Evolutionary conservation across 1,140 invertebrate species (phyloP).

Genomic region (Potamilus streckersoni): DNA sequence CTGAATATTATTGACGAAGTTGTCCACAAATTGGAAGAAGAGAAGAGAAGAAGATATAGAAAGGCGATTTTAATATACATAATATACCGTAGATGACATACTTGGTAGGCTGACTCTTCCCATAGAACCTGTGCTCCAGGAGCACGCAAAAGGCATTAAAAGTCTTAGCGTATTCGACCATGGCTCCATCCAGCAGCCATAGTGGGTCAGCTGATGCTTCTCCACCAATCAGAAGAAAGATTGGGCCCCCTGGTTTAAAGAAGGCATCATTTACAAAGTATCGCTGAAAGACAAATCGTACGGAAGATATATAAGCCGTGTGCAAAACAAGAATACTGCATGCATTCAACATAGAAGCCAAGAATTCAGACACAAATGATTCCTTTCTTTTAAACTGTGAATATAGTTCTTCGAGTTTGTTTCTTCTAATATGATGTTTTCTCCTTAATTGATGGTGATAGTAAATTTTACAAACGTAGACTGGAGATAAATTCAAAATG

Average conservation of each 20-base stretch:
- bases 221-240: constrained; percentile 90
- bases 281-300: constrained; percentile 68
- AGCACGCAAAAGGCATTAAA: constrained; percentile 84
- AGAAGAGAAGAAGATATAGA: too few relatives aligned
- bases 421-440: too few relatives aligned
- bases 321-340: too few relatives aligned
- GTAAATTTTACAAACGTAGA: too few relatives aligned
- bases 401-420: too few relatives aligned
- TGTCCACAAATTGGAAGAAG: too few relatives aligned
- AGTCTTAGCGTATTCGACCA: constrained; percentile 67
- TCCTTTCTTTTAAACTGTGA: too few relatives aligned
- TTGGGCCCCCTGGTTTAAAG: constrained; percentile 77
- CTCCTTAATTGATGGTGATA: too few relatives aligned
- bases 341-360: background rate
- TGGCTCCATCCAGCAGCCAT: constrained; percentile 89
- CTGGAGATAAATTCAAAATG: too few relatives aligned
- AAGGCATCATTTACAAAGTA: constrained; percentile 84
- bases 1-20: too few relatives aligned
- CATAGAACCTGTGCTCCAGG: constrained; percentile 94
- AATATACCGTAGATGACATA: constrained; percentile 46
- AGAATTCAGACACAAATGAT: background rate
- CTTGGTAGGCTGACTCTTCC: constrained; percentile 87
- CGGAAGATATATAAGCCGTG: too few relatives aligned
- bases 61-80: too few relatives aligned
- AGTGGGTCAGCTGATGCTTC: constrained; percentile 68